phyloP scores from a whole-genome alignment of 2,888 invertebrate genomes.

The Tribolium freemani region DNA sequence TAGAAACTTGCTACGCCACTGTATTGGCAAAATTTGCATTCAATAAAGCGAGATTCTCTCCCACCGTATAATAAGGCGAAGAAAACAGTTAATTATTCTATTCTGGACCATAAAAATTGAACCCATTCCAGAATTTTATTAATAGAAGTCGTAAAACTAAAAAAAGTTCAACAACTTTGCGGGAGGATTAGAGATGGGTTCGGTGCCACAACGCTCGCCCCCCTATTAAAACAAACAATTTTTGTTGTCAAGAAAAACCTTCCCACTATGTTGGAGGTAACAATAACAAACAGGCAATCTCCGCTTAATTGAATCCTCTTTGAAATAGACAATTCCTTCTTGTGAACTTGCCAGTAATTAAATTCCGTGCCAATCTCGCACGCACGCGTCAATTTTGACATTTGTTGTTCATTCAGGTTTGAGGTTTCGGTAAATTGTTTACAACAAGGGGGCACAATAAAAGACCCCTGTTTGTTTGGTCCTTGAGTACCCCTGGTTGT shows the following conservation, averaged over 20 bases:
- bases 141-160: conserved; percentile 4
- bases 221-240: conserved; percentile 13
- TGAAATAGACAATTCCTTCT: not conserved
- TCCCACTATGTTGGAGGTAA: conserved; percentile 1
- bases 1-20: not conserved
- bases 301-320: not conserved
- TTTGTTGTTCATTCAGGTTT: conserved; percentile 22
- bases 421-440: conserved; percentile 32
- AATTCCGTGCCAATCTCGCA: conserved; percentile 42
- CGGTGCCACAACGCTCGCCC: not conserved
- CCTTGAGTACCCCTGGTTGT: conserved; percentile 3
- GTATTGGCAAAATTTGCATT: not conserved
- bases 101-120: conserved; percentile 28
- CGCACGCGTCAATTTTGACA: conserved; percentile 48
- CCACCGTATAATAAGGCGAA: not conserved
- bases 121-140: conserved; percentile 20
- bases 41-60: not conserved
- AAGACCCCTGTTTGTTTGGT: not conserved
- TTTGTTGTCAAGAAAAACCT: not conserved
- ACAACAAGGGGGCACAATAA: conserved; percentile 9
- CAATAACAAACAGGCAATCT: conserved; percentile 5
- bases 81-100: conserved; percentile 11
- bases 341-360: not conserved
- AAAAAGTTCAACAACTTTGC: conserved; percentile 37
- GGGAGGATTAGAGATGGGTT: conserved; percentile 33